Conservation (phyloP, 2,888 invertebrate species). For the Glaucopsyche alexis region DNA sequence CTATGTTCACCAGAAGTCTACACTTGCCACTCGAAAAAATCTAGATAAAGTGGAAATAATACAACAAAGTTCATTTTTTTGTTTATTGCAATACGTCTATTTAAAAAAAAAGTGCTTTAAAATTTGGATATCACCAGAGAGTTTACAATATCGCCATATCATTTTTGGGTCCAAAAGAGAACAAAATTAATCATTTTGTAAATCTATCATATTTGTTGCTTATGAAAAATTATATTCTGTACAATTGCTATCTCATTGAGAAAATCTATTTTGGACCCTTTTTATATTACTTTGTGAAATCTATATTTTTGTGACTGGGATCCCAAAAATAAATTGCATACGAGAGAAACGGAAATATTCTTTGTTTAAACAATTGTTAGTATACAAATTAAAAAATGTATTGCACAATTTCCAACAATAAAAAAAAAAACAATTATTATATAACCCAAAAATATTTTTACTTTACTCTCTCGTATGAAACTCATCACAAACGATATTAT, state of each 20-base stretch:
- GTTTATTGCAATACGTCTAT: constrained; percentile 32
- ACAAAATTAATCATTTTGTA: not conserved
- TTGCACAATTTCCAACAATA: constrained; percentile 10
- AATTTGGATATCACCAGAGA: constrained; percentile 30
- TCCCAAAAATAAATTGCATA: not conserved
- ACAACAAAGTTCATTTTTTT: not conserved
- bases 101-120: constrained; percentile 31
- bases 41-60: not conserved
- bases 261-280: constrained; percentile 11
- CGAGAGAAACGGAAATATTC: not conserved
- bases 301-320: constrained; percentile 20
- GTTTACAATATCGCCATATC: constrained; percentile 15
- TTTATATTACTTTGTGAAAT: constrained; percentile 14
- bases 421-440: not conserved
- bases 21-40: too few relatives aligned
- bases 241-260: not conserved
- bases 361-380: not conserved
- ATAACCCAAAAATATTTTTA: not conserved
- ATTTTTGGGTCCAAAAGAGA: not conserved
- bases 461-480: not conserved
- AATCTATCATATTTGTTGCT: not conserved
- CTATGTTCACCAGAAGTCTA: too few relatives aligned
- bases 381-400: constrained; percentile 4
- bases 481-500: constrained; percentile 1
- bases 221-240: not conserved